phyloP scores from a whole-genome alignment of 2,113 vertebrate genomes.

The Dromiciops gliroides region DNA sequence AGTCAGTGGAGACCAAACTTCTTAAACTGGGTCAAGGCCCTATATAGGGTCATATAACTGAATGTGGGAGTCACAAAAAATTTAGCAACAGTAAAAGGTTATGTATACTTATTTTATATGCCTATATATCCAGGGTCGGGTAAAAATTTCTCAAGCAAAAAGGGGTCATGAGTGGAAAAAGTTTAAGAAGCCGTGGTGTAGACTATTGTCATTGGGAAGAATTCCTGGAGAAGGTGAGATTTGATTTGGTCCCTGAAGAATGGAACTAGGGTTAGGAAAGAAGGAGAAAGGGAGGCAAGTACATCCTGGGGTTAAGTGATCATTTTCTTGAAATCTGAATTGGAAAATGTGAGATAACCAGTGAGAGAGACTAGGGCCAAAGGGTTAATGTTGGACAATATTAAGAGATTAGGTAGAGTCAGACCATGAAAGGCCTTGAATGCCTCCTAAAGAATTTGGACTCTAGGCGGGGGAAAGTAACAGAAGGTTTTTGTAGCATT shows the following conservation, averaged over 20 bases:
- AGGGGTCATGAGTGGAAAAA: too few species aligned
- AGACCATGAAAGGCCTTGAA: slow-evolving; percentile 23
- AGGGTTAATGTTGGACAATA: slow-evolving; percentile 36
- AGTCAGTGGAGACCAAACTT: neutral
- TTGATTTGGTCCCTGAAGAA: neutral
- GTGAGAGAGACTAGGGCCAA: neutral
- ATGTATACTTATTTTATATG: too few species aligned
- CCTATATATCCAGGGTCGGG: too few species aligned
- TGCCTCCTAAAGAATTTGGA: slow-evolving; percentile 29
- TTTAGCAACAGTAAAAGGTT: too few species aligned
- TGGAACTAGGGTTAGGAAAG: neutral
- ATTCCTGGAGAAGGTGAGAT: neutral
- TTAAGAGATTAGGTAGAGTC: slow-evolving; percentile 10
- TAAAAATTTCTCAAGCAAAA: too few species aligned
- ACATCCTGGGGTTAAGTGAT: slow-evolving; percentile 6
- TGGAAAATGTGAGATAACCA: too few species aligned
- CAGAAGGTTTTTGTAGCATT: too few species aligned
- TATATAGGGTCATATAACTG: too few species aligned
- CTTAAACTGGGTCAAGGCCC: too few species aligned
- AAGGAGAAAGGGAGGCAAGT: neutral
- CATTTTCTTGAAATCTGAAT: too few species aligned
- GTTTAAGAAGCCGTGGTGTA: too few species aligned
- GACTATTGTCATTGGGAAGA: neutral
- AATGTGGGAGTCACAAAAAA: too few species aligned
- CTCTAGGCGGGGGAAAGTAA: neutral